phyloP scores from a whole-genome alignment of 2,113 vertebrate genomes.

The Poeciliopsis occidentalis region DNA sequence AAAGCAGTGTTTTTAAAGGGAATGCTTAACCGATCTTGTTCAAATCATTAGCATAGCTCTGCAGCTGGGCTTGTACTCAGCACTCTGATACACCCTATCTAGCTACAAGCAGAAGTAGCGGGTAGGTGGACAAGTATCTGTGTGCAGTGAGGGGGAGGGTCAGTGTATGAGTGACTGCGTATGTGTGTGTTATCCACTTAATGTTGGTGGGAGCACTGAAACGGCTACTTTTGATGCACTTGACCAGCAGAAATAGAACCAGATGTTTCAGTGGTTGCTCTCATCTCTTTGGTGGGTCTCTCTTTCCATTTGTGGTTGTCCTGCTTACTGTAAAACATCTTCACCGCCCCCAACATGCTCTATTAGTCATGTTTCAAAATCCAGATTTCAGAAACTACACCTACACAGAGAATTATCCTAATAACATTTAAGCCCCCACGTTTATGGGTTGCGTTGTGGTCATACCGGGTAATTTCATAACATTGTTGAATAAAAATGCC shows the following conservation, averaged over 20 bases:
- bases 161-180: not conserved
- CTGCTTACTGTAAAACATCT: not conserved
- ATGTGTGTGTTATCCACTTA: not conserved
- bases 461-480: not conserved
- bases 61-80: slow-evolving; percentile 37
- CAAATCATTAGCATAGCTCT: slow-evolving; percentile 41
- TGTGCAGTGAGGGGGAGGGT: not conserved
- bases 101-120: slow-evolving; percentile 38
- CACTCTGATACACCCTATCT: slow-evolving; percentile 22
- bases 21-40: slow-evolving; percentile 58
- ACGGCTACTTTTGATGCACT: slow-evolving; percentile 39
- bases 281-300: not conserved
- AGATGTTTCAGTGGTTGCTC: slow-evolving; percentile 25
- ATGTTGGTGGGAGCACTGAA: slow-evolving; percentile 27
- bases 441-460: not conserved
- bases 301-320: slow-evolving; percentile 6
- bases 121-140: slow-evolving; percentile 48
- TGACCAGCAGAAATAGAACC: slow-evolving; percentile 17
- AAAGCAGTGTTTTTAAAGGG: slow-evolving; percentile 60
- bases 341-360: not conserved
- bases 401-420: slow-evolving; percentile 1
- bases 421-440: slow-evolving; percentile 2
- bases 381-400: slow-evolving; percentile 13
- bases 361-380: slow-evolving; percentile 7
- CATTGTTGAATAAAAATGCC: not conserved